Evolutionary conservation across 2,888 invertebrate species (phyloP), one percentile per base, ranked within the genome.

Genomic region (Drosophila quinaria): DNA sequence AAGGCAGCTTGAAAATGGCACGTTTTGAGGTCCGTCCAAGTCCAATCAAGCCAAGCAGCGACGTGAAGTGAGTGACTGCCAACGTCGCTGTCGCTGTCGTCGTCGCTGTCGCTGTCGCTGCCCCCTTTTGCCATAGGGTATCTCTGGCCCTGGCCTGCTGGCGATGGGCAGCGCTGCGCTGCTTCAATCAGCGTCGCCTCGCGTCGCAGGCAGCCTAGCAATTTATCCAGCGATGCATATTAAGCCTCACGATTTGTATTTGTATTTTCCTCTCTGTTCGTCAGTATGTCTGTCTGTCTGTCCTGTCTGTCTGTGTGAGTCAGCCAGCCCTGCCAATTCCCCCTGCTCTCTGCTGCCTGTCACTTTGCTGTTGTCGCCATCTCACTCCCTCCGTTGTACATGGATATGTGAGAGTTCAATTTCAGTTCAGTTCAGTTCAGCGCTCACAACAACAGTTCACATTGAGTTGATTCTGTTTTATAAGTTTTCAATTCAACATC

Each of bases 231-330:
- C 90, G 90, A 90, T 90, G 86, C 86, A 89, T 87, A 87, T 87
- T 89, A 87, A 87, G 89, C 89, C 90, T 87, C 90, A 87, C 86
- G 86, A 90, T 90, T 87, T 87, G 90, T 90, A 90, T 90, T 87
- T 87, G 90, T 89, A 88, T 83, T 87, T 89, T 85, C 78, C 59
- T 70, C 75, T 39, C 61, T 69, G 54, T 46, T 33, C 22, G 46
- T 54, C 41, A 50, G 29, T 25, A 39, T 31, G 25, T 25, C 50
- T 39, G 44, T 49, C 42, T 37, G 41, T 51, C 69, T 44, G 56
- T 65, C 51, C 39, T 73, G 41, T 58, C 49, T 55, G 66, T 68
- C 56, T 82, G 68, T 71, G 80, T 88, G 86, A 81, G 86, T 88
- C 54, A 60, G 83, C 68, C 50, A 49, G 77, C 56, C 42, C 62